These are phyloP conservation scores for Pangasius krempfi DNA, from an alignment of 2,797 vertebrate species.

Conservation along the genomic window DNA sequence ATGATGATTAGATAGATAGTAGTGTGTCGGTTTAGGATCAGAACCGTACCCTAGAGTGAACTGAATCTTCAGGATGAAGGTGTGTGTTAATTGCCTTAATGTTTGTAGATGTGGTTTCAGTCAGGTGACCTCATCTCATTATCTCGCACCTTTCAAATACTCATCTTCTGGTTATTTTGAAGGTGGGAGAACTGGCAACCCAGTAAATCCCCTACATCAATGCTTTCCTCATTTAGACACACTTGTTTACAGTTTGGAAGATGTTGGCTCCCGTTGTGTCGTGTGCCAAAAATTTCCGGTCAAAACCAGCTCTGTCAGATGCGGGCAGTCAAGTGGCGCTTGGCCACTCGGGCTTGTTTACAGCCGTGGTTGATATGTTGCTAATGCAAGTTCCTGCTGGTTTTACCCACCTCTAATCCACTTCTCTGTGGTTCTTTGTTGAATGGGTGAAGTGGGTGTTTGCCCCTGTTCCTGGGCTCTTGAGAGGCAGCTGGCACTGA, in stretches of 20 bases:
- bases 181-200: neutral
- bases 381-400: neutral
- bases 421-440: neutral
- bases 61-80: too few species aligned
- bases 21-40: neutral
- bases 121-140: neutral
- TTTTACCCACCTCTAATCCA: neutral
- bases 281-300: slow-evolving; percentile 40
- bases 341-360: neutral
- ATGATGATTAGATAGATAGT: neutral
- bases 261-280: neutral
- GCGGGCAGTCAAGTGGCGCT: neutral
- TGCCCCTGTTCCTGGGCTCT: neutral
- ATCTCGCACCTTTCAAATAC: neutral
- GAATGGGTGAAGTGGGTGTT: neutral
- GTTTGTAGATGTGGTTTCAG: neutral
- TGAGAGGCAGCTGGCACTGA: neutral
- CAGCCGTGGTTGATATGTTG: neutral
- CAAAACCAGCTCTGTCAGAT: neutral
- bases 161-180: neutral
- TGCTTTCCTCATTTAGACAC: slow-evolving; percentile 35
- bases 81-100: neutral
- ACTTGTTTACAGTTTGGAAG: slow-evolving; percentile 37
- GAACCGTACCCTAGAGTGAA: neutral
- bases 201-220: neutral